Evolutionary conservation across 2,888 invertebrate genomes (phyloP).

Genomic region (Eumacrocentrus americanus): DNA sequence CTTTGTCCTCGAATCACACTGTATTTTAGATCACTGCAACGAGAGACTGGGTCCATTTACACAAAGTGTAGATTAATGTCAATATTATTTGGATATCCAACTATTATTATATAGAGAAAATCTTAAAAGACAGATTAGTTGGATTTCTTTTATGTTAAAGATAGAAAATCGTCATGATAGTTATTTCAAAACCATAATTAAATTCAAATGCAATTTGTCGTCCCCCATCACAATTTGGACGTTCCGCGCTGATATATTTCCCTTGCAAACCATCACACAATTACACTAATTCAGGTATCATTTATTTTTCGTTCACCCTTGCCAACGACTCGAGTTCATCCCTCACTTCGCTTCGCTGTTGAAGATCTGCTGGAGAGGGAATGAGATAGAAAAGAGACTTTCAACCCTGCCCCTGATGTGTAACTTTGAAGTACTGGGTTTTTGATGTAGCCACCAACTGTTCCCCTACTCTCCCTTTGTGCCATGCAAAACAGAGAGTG

Average conservation of each 20-base stretch:
- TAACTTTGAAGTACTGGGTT: conserved; percentile 59
- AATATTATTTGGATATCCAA: too few species aligned
- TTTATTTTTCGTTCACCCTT: conserved; percentile 60
- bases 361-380: conserved; percentile 25
- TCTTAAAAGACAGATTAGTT: not conserved
- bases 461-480: conserved; percentile 46
- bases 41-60: too few species aligned
- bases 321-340: conserved; percentile 36
- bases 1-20: too few species aligned
- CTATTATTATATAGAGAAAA: too few species aligned
- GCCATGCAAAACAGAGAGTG: conserved; percentile 54
- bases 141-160: not conserved
- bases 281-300: conserved; percentile 61
- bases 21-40: too few species aligned
- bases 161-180: conserved; percentile 33
- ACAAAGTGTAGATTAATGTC: too few species aligned
- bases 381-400: conserved; percentile 22
- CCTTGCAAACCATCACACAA: conserved; percentile 58
- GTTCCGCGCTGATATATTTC: conserved; percentile 47
- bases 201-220: conserved; percentile 60
- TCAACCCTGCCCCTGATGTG: conserved; percentile 37
- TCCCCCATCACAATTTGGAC: conserved; percentile 51
- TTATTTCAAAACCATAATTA: conserved; percentile 55
- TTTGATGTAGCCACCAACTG: conserved; percentile 62
- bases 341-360: conserved; percentile 36